A percentile compares a stretch with the other conserved stretches of the same genome.
Evolutionary conservation across 2,888 invertebrate species (phyloP).

Genomic region (Dynastes hyllus): DNA sequence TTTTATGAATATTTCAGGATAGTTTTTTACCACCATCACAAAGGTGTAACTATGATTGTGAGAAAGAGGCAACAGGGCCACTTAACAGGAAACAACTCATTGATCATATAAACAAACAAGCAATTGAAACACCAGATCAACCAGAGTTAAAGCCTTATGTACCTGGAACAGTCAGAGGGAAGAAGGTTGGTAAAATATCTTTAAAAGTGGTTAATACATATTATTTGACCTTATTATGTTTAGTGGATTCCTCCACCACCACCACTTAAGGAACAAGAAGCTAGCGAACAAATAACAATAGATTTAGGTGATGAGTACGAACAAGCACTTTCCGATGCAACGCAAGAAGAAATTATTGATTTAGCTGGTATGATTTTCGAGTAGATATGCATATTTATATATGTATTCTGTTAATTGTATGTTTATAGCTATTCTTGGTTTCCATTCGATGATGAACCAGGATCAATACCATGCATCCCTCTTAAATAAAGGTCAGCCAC

Average conservation of each 20-base stretch:
- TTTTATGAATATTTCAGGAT: slow-evolving; percentile 81
- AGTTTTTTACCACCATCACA: slow-evolving; percentile 96
- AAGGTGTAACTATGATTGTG: slow-evolving; percentile 96
- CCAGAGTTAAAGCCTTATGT: slow-evolving; percentile 96
- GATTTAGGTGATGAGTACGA: slow-evolving; percentile 97
- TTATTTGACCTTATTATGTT: slow-evolving; percentile 38
- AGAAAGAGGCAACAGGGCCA: slow-evolving; percentile 96
- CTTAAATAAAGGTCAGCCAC: slow-evolving; percentile 91
- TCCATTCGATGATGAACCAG: slow-evolving; percentile 99
- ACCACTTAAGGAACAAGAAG: slow-evolving; percentile 82
- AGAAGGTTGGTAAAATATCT: slow-evolving; percentile 78
- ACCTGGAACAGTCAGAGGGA: slow-evolving; percentile 92
- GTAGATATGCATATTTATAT: background rate
- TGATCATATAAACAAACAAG: slow-evolving; percentile 98
- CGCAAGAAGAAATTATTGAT: slow-evolving; percentile 98
- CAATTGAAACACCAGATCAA: slow-evolving; percentile 97
- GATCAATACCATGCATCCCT: slow-evolving; percentile 99
- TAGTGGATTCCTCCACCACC: slow-evolving; percentile 89
- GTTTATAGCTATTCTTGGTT: slow-evolving; percentile 92
- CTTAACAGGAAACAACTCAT: slow-evolving; percentile 95
- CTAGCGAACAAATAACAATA: slow-evolving; percentile 93
- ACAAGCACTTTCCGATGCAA: slow-evolving; percentile 88
- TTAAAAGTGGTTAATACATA: background rate
- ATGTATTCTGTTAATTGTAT: background rate
- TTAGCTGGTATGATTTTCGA: slow-evolving; percentile 81